phyloP scores from a whole-genome alignment of 2,113 vertebrate species.

The Neogale vison region DNA sequence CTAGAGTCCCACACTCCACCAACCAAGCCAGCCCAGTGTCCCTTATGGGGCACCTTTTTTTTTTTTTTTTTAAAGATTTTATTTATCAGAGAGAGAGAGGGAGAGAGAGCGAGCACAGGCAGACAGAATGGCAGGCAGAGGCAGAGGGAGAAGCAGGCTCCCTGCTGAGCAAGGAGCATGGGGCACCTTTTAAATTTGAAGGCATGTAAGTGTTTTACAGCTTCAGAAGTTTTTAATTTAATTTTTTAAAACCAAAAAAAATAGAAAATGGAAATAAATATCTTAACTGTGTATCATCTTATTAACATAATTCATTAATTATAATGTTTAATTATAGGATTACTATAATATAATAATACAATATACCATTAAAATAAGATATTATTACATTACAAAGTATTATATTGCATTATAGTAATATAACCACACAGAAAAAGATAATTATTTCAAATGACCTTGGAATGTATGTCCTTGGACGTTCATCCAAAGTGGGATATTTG shows the following conservation, averaged over 20 bases:
- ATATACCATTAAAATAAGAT: background rate
- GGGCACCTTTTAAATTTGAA: background rate
- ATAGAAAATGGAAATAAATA: slow-evolving; percentile 40
- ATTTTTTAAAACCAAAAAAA: background rate
- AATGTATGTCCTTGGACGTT: background rate
- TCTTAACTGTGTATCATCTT: background rate
- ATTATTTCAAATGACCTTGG: background rate
- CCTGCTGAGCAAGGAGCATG: too few relatives aligned
- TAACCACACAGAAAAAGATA: background rate
- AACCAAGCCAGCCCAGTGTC: background rate
- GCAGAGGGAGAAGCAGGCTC: too few relatives aligned
- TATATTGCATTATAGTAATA: background rate
- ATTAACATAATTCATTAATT: background rate
- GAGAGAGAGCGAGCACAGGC: too few relatives aligned
- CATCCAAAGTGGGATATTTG: background rate
- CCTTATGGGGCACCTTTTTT: background rate
- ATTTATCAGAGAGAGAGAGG: too few relatives aligned
- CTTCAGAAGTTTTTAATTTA: background rate
- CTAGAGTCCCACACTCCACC: background rate
- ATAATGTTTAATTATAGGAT: background rate
- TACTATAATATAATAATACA: background rate
- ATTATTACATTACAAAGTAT: background rate
- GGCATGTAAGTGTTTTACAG: background rate
- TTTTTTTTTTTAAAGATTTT: too few relatives aligned
- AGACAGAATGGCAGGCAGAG: too few relatives aligned